Conservation (phyloP, 2,797 vertebrate species). For the Amblyraja radiata region DNA sequence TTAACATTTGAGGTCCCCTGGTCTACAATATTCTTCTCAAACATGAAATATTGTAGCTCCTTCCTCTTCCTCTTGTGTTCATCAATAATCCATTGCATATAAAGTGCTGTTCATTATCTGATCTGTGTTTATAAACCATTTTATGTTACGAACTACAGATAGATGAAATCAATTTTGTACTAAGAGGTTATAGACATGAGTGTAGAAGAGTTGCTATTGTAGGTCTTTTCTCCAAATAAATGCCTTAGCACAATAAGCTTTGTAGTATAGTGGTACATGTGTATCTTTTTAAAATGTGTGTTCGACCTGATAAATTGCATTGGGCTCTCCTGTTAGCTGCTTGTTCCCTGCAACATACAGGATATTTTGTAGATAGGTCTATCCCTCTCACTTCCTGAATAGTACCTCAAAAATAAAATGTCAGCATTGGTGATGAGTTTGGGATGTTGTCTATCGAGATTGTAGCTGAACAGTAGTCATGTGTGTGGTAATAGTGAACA, state of each 20-base stretch:
- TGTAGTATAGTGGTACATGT: not conserved
- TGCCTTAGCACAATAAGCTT: not conserved
- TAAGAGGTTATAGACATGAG: not conserved
- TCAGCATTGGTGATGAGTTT: no score
- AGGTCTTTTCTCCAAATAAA: not conserved
- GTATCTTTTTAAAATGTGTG: no score
- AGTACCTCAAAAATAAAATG: no score
- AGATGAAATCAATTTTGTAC: not conserved
- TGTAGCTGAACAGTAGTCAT: no score
- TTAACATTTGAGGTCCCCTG: not conserved
- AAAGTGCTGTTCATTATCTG: not conserved
- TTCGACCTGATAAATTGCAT: no score
- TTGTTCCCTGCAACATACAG: no score
- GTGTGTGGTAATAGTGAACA: no score
- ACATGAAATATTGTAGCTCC: not conserved
- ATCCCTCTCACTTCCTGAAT: no score
- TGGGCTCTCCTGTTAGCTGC: no score
- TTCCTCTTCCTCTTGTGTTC: not conserved
- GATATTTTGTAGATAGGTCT: no score
- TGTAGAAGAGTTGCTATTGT: not conserved
- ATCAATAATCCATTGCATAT: not conserved
- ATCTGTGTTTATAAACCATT: not conserved
- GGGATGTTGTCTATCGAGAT: no score
- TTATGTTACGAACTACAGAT: not conserved
- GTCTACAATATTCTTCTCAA: not conserved